phyloP scores from a whole-genome alignment of 2,888 invertebrate genomes.

The Acholoe squamosa region DNA sequence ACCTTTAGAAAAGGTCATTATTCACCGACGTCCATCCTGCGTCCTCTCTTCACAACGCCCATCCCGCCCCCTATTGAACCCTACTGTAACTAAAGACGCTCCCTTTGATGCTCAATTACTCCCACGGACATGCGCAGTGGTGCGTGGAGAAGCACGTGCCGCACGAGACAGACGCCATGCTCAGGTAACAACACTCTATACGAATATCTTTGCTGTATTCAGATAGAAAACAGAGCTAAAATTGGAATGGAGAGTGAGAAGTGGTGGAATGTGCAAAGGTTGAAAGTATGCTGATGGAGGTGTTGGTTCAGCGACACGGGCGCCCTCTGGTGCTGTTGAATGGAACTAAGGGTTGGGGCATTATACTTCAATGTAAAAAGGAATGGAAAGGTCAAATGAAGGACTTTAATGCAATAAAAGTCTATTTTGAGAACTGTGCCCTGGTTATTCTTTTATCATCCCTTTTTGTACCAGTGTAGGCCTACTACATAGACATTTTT shows the following conservation, averaged over 20 bases:
- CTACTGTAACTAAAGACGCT: background rate
- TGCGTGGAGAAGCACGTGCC: constrained; percentile 49
- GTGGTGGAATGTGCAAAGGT: background rate
- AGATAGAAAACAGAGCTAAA: background rate
- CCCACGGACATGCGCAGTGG: constrained; percentile 17
- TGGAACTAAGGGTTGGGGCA: background rate
- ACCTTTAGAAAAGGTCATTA: background rate
- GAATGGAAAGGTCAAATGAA: too few relatives aligned
- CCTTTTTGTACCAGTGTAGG: too few relatives aligned
- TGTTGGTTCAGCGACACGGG: background rate
- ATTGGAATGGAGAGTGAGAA: background rate
- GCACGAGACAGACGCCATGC: background rate
- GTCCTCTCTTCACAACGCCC: background rate
- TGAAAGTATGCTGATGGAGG: background rate
- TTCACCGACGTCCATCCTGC: background rate
- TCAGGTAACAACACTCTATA: background rate
- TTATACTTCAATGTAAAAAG: too few relatives aligned
- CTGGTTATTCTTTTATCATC: too few relatives aligned
- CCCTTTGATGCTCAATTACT: constrained; percentile 51
- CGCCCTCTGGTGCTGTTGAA: background rate
- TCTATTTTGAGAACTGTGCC: too few relatives aligned
- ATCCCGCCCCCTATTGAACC: background rate
- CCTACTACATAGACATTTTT: too few relatives aligned
- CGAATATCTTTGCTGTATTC: background rate
- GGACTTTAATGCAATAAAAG: too few relatives aligned